Conservation (phyloP, 2,888 invertebrate genomes). For the Clostera curtula region DNA sequence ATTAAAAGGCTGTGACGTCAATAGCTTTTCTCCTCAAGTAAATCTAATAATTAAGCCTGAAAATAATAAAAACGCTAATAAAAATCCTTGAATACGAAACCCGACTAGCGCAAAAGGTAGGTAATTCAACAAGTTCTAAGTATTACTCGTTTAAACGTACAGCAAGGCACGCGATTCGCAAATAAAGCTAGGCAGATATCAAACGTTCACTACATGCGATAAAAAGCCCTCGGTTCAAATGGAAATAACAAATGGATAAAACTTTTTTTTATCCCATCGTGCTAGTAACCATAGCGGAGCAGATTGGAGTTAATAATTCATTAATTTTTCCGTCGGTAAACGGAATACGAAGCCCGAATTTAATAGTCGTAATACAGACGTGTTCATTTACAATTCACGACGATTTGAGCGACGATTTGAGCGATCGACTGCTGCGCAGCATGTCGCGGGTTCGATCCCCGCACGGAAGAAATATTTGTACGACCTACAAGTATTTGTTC, state of each 20-base stretch:
- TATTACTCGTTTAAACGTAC: slow-evolving; percentile 43
- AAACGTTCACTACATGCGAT: slow-evolving; percentile 56
- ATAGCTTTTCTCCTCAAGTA: too few species aligned
- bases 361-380: too few species aligned
- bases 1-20: too few species aligned
- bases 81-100: slow-evolving; percentile 30
- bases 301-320: slow-evolving; percentile 32
- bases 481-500: too few species aligned
- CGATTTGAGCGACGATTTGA: too few species aligned
- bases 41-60: too few species aligned
- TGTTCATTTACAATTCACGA: too few species aligned
- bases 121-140: slow-evolving; percentile 63
- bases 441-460: too few species aligned
- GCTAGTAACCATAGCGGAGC: slow-evolving; percentile 26
- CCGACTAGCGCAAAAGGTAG: slow-evolving; percentile 36
- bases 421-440: too few species aligned
- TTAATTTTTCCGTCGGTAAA: slow-evolving; percentile 19
- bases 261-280: slow-evolving; percentile 36
- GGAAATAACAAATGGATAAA: slow-evolving; percentile 54
- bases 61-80: slow-evolving; percentile 26
- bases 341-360: slow-evolving; percentile 13
- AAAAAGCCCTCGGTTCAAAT: slow-evolving; percentile 52
- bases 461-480: too few species aligned
- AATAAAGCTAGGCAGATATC: slow-evolving; percentile 68
- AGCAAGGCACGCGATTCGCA: slow-evolving; percentile 62